Evolutionary conservation across 2,888 invertebrate genomes (phyloP), one percentile per base, ranked within the genome.

Genomic region (Heteropelma amictum): DNA sequence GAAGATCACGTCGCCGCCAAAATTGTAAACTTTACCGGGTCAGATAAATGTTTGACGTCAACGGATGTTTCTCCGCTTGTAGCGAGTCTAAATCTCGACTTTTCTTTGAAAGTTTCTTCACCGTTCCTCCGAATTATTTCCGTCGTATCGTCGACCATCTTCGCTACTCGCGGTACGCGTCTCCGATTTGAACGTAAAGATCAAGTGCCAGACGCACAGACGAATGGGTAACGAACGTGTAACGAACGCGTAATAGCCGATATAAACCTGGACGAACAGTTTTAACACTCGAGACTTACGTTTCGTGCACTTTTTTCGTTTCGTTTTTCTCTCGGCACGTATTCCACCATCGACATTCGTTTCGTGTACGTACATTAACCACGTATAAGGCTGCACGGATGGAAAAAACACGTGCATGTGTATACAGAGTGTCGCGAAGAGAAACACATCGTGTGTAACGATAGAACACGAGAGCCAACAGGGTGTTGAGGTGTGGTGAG

Each of bases 401-500:
- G 49, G 8, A 7, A 47, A 61, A 33, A 7, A 26, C 26, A 35
- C 33, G 33, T 33, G 19, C 23, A 26, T 21, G 19, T 53, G 38
- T 35, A 60, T 51, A 60, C 51, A 3, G 8, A 3, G 54, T 12
- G 21, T 45, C 28, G 19, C 26, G 21, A 12, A 35, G 47, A n/a
- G 21, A 19, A 47, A 4, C 19, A 10, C 17, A 3, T 5, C 14
- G 7, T 28, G 38, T 61, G 10, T 45, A 33, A 47, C 33, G 61
- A 49, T 26, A 26, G 8, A 30, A 60, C 17, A 42, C 49, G 28
- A 64, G 17, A 30, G 26, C 38, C 47, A 42, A 28, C 19, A 7
- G 61, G 28, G 65, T 51, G 40, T 26, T 33, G 61, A 67, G 71
- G 61, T n/a, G n/a, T 65, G 61, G 56, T 45, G 71, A 75, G 75